Evolutionary conservation across 2,888 invertebrate genomes (phyloP), one percentile per base, ranked within the genome.

Genomic region (Rosalia funebris): DNA sequence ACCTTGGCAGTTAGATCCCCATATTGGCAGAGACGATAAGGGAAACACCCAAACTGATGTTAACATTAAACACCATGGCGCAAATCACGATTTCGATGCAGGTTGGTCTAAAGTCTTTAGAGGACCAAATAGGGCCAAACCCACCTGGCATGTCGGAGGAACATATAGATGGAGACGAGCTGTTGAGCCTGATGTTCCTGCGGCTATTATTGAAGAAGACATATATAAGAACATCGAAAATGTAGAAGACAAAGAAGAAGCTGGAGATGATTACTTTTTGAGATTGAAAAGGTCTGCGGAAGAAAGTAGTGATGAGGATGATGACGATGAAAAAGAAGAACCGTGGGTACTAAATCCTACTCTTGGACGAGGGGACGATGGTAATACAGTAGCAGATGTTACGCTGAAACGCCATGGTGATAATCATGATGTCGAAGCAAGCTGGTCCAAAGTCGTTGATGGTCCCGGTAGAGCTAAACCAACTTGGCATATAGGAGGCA

Each of bases 91-190:
- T 34, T 34, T 65, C 34, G 44, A 61, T 11, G 65, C 61, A 14
- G 59, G 57, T 14, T 65, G 67, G 67, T 57, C 56, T 7, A 67
- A 65, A 55, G 63, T 67, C 14, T 39, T 67, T 1, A 37, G 48
- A 20, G 67, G 65, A 3, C 67, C 63, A 4, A 42, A 50, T 9
- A 67, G 57, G 50, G 61, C 63, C 0, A 63, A 65, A 52, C 67
- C 65, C 10, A 65, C 61, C 5, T 67, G 63, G 63, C 55, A 62
- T 19, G 63, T 65, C n/a, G 65, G 65, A 45, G 65, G 63, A 60
- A 41, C 59, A 52, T 42, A 34, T n/a, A 34, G 56, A 54, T 36
- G 65, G 57, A 16, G 42, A 57, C 5, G 16, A 48, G 14, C 57
- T 15, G 2, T 48, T 42, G 47, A 59, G n/a, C 65, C 58, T 31